Evolutionary conservation across 2,888 invertebrate genomes (phyloP).

Genomic region (Platynereis dumerilii): DNA sequence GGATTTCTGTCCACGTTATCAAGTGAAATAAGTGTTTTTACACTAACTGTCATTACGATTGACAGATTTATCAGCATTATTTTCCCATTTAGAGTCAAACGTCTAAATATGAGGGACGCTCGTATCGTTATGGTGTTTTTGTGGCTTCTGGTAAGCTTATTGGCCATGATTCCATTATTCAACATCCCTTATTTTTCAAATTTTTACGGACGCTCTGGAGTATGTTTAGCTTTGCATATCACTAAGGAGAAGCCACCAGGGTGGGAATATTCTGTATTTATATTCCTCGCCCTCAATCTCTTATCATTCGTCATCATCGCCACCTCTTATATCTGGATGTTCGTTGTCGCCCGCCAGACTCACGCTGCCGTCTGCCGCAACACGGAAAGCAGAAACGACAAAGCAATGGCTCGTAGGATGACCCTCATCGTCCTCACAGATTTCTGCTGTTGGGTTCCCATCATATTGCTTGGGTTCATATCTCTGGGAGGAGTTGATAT

Average conservation of each 20-base stretch:
- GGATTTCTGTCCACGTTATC: constrained; percentile 62
- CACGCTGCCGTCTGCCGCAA: constrained; percentile 60
- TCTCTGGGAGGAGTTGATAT: constrained; percentile 63
- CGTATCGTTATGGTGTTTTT: constrained; percentile 49
- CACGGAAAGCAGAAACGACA: constrained; percentile 58
- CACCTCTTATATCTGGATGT: constrained; percentile 67
- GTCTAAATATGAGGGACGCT: constrained; percentile 52
- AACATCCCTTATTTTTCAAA: constrained; percentile 63
- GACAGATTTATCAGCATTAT: constrained; percentile 63
- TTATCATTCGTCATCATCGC: constrained; percentile 65
- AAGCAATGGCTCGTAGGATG: constrained; percentile 66
- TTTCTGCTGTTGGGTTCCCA: constrained; percentile 68
- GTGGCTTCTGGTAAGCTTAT: constrained; percentile 49
- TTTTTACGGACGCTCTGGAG: constrained; percentile 67
- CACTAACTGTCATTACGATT: constrained; percentile 63
- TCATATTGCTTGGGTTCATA: constrained; percentile 65
- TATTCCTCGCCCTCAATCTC: constrained; percentile 67
- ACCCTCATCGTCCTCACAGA: constrained; percentile 67
- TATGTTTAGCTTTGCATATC: constrained; percentile 67
- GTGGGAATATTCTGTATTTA: constrained; percentile 68
- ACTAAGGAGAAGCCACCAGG: constrained; percentile 66
- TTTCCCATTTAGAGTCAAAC: constrained; percentile 54
- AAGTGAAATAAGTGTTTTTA: constrained; percentile 64
- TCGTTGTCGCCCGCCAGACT: constrained; percentile 64
- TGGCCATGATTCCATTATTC: constrained; percentile 50